Percentiles rank a stretch among this genome's conserved stretches.
phyloP scores from a whole-genome alignment of 2,888 invertebrate species.

The Gonocerus acuteangulatus region DNA sequence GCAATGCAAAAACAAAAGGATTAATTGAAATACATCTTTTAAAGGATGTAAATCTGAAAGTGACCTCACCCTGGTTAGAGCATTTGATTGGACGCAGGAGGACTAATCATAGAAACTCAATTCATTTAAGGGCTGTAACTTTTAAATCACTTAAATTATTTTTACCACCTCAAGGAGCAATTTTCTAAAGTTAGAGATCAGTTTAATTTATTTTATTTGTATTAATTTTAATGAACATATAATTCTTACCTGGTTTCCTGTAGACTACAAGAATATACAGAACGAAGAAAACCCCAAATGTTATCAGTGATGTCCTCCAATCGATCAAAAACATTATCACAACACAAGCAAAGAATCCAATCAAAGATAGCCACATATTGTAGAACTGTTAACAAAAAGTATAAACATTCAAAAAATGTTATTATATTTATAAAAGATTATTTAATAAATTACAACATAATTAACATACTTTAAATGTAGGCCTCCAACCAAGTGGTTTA shows the following conservation, averaged over 20 bases:
- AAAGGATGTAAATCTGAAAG: too few relatives aligned
- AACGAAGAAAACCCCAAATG: constrained; percentile 68
- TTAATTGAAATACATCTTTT: too few relatives aligned
- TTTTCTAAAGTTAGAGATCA: too few relatives aligned
- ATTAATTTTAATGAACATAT: too few relatives aligned
- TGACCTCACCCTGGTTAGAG: too few relatives aligned
- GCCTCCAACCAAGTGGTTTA: constrained; percentile 82
- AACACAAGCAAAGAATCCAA: constrained; percentile 74
- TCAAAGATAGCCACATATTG: constrained; percentile 89
- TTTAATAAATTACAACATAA: neutral
- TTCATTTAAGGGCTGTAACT: too few relatives aligned
- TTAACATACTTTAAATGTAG: constrained; percentile 65
- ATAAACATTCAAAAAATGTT: constrained; percentile 1
- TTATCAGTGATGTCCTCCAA: constrained; percentile 86
- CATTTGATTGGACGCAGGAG: too few relatives aligned
- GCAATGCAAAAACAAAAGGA: too few relatives aligned
- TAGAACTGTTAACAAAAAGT: constrained; percentile 58
- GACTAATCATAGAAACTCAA: too few relatives aligned
- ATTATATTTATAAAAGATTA: neutral
- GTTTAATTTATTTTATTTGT: too few relatives aligned
- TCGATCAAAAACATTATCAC: constrained; percentile 94
- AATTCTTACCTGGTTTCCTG: constrained; percentile 80
- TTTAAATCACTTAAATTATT: too few relatives aligned
- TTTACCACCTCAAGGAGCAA: too few relatives aligned
- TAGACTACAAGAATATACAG: constrained; percentile 89